Evolutionary conservation across 2,797 vertebrate species (phyloP).

Genomic region (Pantherophis vulpinus): DNA sequence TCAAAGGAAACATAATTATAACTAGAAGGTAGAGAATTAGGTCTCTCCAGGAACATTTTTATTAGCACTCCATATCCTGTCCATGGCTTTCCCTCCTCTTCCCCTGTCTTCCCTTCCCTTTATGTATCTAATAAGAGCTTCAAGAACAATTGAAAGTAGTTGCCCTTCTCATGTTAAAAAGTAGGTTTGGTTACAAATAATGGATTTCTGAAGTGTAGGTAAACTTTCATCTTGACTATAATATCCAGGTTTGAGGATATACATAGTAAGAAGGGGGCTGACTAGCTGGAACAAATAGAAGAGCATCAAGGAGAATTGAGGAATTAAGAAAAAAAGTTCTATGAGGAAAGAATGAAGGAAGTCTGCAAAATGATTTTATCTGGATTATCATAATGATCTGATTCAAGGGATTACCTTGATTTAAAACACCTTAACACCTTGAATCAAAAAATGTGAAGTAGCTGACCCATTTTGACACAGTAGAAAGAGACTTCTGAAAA

Average conservation of each 20-base stretch:
- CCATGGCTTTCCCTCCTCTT: neutral
- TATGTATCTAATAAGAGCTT: neutral
- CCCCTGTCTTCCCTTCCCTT: neutral
- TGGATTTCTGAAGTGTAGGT: neutral
- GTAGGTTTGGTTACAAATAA: neutral
- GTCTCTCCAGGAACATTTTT: neutral
- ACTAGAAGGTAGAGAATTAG: neutral
- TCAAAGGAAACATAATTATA: neutral
- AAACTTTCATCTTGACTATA: neutral
- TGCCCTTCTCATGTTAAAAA: neutral
- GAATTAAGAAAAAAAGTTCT: neutral
- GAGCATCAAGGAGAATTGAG: neutral
- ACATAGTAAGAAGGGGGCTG: neutral
- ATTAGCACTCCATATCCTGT: neutral
- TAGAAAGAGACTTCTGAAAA: neutral
- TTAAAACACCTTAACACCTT: neutral
- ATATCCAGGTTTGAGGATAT: neutral
- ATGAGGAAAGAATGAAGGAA: neutral
- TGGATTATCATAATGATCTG: neutral
- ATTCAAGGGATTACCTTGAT: neutral
- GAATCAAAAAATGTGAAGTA: neutral
- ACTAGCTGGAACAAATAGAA: neutral
- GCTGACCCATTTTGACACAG: neutral
- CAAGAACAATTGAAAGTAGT: neutral
- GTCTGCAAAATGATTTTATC: neutral